Evolutionary conservation across 2,113 vertebrate species (phyloP), one percentile per base, ranked within the genome.

Genomic region (Chloebia gouldiae): DNA sequence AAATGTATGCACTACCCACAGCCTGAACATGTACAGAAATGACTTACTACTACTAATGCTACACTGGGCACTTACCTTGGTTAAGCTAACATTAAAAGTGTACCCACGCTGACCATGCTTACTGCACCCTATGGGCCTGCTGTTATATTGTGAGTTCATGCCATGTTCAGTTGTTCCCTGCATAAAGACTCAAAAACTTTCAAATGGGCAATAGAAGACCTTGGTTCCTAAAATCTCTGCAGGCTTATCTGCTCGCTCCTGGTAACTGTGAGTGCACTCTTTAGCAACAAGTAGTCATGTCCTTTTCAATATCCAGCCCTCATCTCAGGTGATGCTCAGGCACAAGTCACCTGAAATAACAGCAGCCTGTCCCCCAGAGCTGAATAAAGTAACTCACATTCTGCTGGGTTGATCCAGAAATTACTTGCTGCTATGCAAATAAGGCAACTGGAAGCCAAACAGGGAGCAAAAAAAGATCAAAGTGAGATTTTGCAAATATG

Each of bases 101-200:
- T 13, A 24, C 7, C 24, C 21, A 24, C 0, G 0, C 6, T 78
- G 61, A 24, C 25, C 15, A 17, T 27, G 61, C 33, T 51, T 21
- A 16, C 40, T 54, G 25, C 37, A 37, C 27, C 37, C 61, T 56
- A 3, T 21, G 21, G 31, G 17, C 10, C 56, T 64, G 27, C 51
- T 64, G 11, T 18, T 42, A 13, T 2, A 21, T 10, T 22, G 10
- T 44, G 57, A 56, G 15, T 33, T 68, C 33, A 56, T 28, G 4
- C 27, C 27, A 1, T 1, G 11, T 20, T 39, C 59, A 6, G 10
- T 24, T 50, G 13, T 37, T 30, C 40, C 31, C 60, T 17, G 11
- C 60, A 20, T 11, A 57, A 76, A 63, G 12, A 33, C 39, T 64
- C 47, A 35, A 15, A 27, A 66, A n/a, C 0, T 0, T 56, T 51